These are phyloP conservation scores for Hymenochirus boettgeri DNA, from an alignment of 2,113 vertebrate species.

Conservation along the genomic window DNA sequence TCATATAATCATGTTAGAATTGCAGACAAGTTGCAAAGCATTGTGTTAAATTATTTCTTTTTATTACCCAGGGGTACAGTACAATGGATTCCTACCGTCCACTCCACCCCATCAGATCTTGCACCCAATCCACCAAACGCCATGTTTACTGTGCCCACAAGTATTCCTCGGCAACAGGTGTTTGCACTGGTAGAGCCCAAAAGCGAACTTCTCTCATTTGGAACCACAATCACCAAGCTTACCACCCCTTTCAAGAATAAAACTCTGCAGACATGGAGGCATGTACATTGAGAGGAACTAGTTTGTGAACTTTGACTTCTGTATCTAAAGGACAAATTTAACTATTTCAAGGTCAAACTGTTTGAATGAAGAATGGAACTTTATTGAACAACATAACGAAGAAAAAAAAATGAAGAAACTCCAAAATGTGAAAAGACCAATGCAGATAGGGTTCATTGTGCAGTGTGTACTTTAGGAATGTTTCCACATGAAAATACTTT, in stretches of 20 bases:
- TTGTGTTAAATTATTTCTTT: too few species aligned
- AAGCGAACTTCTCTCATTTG: slow-evolving; percentile 84
- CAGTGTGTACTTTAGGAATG: background rate
- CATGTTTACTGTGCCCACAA: slow-evolving; percentile 92
- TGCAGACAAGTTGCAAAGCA: too few species aligned
- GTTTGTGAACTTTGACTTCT: slow-evolving; percentile 18
- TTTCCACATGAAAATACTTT: background rate
- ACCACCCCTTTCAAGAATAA: slow-evolving; percentile 87
- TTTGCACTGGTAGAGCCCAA: slow-evolving; percentile 92
- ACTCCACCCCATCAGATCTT: slow-evolving; percentile 77
- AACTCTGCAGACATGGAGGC: slow-evolving; percentile 26
- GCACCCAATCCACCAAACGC: slow-evolving; percentile 87
- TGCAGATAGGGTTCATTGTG: background rate
- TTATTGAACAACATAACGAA: background rate
- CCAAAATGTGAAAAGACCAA: slow-evolving; percentile 19
- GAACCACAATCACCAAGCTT: slow-evolving; percentile 81
- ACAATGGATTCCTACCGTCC: slow-evolving; percentile 64
- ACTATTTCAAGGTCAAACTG: slow-evolving; percentile 4
- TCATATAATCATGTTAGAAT: too few species aligned
- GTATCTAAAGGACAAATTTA: slow-evolving; percentile 3
- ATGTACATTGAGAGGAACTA: background rate
- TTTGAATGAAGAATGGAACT: background rate
- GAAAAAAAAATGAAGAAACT: background rate
- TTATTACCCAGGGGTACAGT: slow-evolving; percentile 66
- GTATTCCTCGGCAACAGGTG: slow-evolving; percentile 90